Percentiles rank a stretch among this genome's conserved stretches.
Conservation (phyloP, 2,888 invertebrate genomes). For the Metopia argyrocephala region DNA sequence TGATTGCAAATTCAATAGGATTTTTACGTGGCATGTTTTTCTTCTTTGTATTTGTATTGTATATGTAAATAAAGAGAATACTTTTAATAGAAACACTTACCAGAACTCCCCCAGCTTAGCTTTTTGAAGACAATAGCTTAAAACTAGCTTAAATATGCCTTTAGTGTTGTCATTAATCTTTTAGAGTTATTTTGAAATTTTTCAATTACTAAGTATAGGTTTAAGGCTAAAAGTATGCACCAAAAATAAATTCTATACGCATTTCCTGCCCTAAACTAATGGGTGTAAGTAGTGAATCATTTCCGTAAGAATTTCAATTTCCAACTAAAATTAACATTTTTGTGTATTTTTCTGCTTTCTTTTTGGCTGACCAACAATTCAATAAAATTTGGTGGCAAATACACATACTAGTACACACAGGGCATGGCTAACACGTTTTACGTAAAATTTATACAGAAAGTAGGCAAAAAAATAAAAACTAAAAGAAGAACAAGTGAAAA, state of each 20-base stretch:
- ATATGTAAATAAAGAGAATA: too few relatives aligned
- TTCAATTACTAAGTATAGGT: not conserved
- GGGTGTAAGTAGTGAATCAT: slow-evolving; percentile 48
- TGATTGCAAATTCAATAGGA: too few relatives aligned
- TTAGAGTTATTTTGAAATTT: too few relatives aligned
- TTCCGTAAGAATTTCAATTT: slow-evolving; percentile 33
- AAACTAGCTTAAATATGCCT: too few relatives aligned
- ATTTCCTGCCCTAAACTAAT: slow-evolving; percentile 50
- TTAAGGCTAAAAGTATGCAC: slow-evolving; percentile 3
- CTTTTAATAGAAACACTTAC: too few relatives aligned
- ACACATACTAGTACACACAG: not conserved
- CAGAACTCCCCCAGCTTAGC: too few relatives aligned
- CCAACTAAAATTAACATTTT: not conserved
- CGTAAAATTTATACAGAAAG: slow-evolving; percentile 30
- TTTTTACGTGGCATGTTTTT: too few relatives aligned
- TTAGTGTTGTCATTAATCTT: too few relatives aligned
- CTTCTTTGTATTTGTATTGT: too few relatives aligned
- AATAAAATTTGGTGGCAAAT: not conserved
- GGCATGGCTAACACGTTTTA: not conserved
- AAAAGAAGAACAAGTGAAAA: not conserved
- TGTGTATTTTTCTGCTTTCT: too few relatives aligned
- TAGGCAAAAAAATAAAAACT: not conserved
- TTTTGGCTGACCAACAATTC: too few relatives aligned
- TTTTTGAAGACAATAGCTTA: too few relatives aligned
- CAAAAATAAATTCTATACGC: slow-evolving; percentile 42